phyloP scores from a whole-genome alignment of 2,113 vertebrate genomes.

The Tursiops truncatus region DNA sequence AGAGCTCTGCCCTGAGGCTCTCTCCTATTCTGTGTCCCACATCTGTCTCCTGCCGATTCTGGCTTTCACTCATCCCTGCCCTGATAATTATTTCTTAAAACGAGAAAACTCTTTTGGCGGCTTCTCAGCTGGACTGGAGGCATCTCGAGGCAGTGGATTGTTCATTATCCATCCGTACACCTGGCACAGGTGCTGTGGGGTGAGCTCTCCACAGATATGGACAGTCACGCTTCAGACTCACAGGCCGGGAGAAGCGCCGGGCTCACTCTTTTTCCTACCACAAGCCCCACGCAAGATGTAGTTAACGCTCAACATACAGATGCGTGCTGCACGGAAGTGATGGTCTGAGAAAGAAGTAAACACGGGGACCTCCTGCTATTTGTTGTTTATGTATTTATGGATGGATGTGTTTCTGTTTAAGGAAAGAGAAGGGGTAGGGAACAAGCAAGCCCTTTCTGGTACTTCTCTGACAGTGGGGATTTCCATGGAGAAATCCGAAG shows the following conservation, averaged over 20 bases:
- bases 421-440: background rate
- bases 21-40: background rate
- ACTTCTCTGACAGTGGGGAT: background rate
- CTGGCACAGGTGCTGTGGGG: background rate
- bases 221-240: fast-evolving
- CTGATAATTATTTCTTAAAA: background rate
- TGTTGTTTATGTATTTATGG: background rate
- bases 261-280: background rate
- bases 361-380: background rate
- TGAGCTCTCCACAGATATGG: fast-evolving
- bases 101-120: background rate
- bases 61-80: background rate
- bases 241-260: fast-evolving
- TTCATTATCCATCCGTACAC: fast-evolving
- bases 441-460: background rate
- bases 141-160: fast-evolving
- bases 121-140: background rate
- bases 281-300: background rate
- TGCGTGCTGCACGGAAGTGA: background rate
- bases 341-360: background rate
- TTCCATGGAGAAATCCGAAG: background rate
- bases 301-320: background rate
- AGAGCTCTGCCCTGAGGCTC: background rate
- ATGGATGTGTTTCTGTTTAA: background rate
- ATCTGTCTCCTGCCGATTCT: fast-evolving